These are phyloP conservation scores for Drosophila parthenogenetica DNA, from an alignment of 2,888 invertebrate genomes.

Conservation along the genomic window DNA sequence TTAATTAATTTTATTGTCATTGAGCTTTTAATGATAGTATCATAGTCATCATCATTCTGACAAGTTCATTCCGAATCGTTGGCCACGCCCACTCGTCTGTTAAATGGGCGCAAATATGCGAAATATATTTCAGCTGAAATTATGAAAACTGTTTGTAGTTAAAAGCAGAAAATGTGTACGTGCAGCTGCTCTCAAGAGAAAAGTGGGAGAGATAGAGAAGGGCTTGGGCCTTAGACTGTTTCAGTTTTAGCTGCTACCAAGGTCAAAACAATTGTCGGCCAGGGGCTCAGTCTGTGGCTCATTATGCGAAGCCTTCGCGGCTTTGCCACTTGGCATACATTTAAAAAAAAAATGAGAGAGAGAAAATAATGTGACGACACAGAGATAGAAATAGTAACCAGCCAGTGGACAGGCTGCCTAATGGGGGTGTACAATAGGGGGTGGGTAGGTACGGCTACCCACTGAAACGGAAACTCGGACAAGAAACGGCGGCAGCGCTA, in stretches of 20 bases:
- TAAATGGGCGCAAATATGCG: constrained; percentile 46
- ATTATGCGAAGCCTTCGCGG: constrained; percentile 71
- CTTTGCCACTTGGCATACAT: constrained; percentile 75
- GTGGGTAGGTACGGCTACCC: not conserved
- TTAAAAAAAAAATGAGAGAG: constrained; percentile 17
- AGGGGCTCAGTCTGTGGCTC: constrained; percentile 51
- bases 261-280: constrained; percentile 70
- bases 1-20: constrained; percentile 77
- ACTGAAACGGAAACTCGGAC: constrained; percentile 6
- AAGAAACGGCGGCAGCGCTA: not conserved
- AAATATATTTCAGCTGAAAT: constrained; percentile 57
- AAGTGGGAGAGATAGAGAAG: not conserved
- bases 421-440: not conserved
- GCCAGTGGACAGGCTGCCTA: not conserved
- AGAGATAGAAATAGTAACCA: constrained; percentile 1
- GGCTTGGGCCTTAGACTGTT: constrained; percentile 1
- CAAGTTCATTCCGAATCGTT: not conserved
- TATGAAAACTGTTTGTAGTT: constrained; percentile 56
- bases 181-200: constrained; percentile 3
- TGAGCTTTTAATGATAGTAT: constrained; percentile 68
- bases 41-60: constrained; percentile 7
- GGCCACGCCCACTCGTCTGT: constrained; percentile 6
- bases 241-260: constrained; percentile 56
- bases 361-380: not conserved
- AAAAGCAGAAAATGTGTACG: constrained; percentile 60